Percentiles rank a stretch among this genome's conserved stretches.
Evolutionary conservation across 2,888 invertebrate genomes (phyloP).

Genomic region (Pyrrhosoma nymphula): DNA sequence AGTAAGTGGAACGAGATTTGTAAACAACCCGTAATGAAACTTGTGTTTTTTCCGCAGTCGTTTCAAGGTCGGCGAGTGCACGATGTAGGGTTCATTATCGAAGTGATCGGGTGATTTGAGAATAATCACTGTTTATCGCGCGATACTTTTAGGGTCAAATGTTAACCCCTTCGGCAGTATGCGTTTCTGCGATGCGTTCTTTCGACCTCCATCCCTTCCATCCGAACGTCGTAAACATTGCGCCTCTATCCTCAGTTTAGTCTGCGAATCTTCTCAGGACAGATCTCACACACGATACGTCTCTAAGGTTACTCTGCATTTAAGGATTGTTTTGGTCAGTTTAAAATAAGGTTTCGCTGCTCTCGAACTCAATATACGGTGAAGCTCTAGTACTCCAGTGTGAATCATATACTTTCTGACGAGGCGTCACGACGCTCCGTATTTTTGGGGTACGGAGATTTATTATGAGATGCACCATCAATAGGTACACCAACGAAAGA

Average conservation of each 20-base stretch:
- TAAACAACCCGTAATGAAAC: neutral
- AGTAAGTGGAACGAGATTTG: no score
- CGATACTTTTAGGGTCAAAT: neutral
- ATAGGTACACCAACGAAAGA: no score
- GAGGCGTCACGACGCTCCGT: no score
- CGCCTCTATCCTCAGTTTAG: neutral
- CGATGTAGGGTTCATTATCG: neutral
- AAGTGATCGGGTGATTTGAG: neutral
- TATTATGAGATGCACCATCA: no score
- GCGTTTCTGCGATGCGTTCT: neutral
- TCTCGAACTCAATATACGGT: no score
- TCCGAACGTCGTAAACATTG: neutral
- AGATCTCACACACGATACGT: no score
- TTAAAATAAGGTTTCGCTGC: no score
- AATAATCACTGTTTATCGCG: neutral
- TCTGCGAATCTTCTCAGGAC: neutral
- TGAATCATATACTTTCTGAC: no score
- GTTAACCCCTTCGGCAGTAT: neutral
- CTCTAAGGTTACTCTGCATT: no score
- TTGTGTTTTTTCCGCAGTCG: neutral
- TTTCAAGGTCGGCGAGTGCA: neutral
- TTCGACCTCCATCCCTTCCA: neutral
- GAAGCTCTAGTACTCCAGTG: no score
- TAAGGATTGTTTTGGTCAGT: no score
- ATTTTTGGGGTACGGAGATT: no score